Percentiles rank a stretch among this genome's conserved stretches.
Evolutionary conservation across 2,888 invertebrate genomes (phyloP).

Genomic region (Danaus chrysippus): DNA sequence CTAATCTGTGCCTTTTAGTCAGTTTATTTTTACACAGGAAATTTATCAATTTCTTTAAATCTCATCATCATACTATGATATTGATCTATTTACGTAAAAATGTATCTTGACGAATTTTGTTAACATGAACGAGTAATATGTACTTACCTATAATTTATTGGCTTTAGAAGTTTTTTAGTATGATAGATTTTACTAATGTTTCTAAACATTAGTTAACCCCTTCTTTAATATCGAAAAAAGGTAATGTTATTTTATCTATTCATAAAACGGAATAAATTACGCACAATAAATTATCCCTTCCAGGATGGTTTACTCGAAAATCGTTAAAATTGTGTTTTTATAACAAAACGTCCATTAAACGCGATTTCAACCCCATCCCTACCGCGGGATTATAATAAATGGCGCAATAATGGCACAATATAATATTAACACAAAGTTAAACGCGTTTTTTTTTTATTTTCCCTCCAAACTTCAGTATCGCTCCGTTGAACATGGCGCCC

Average conservation of each 20-base stretch:
- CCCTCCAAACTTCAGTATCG: slow-evolving; percentile 65
- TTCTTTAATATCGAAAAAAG: too few species aligned
- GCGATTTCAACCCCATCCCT: slow-evolving; percentile 73
- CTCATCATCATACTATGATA: too few species aligned
- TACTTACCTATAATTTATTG: too few species aligned
- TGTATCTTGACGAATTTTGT: too few species aligned
- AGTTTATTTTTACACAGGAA: background rate
- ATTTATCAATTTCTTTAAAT: too few species aligned
- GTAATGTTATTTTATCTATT: background rate
- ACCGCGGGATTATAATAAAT: slow-evolving; percentile 76
- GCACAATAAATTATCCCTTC: slow-evolving; percentile 26
- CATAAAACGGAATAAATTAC: background rate
- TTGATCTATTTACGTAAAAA: too few species aligned
- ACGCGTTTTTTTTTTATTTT: slow-evolving; percentile 70
- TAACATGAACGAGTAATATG: too few species aligned
- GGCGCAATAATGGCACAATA: slow-evolving; percentile 78
- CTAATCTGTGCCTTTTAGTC: background rate
- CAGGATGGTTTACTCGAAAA: slow-evolving; percentile 43
- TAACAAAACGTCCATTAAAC: slow-evolving; percentile 77
- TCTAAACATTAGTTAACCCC: too few species aligned
- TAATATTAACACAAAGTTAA: slow-evolving; percentile 79
- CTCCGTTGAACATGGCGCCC: slow-evolving; percentile 52
- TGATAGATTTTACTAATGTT: too few species aligned
- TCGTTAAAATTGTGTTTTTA: slow-evolving; percentile 65
- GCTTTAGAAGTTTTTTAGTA: too few species aligned